phyloP scores from a whole-genome alignment of 1,140 invertebrate genomes.

The Papilio machaon region DNA sequence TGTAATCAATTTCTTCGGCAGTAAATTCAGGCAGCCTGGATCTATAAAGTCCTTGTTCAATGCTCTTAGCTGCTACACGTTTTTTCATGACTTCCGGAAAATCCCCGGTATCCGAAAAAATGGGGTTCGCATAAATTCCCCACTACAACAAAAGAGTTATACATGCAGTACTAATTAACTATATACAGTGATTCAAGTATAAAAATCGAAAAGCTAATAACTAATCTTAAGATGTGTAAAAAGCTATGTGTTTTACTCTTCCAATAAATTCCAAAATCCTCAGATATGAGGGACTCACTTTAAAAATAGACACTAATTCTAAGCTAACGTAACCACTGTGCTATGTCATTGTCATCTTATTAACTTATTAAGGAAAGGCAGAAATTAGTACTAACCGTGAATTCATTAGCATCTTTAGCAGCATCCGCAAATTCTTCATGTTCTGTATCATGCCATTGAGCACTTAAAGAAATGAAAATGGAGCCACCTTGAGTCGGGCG shows the following conservation, averaged over 20 bases:
- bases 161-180: too few species aligned
- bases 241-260: too few species aligned
- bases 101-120: constrained; percentile 82
- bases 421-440: constrained; percentile 75
- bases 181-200: too few species aligned
- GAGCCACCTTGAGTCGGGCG: constrained; percentile 63
- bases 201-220: too few species aligned
- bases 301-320: too few species aligned
- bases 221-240: too few species aligned
- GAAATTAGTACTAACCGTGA: constrained; percentile 58
- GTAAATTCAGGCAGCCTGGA: constrained; percentile 76
- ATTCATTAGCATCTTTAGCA: constrained; percentile 76
- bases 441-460: constrained; percentile 77
- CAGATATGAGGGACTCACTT: too few species aligned
- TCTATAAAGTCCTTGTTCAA: constrained; percentile 68
- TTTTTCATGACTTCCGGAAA: constrained; percentile 83
- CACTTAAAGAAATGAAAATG: constrained; percentile 81
- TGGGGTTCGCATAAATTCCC: constrained; percentile 77
- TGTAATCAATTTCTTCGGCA: constrained; percentile 56
- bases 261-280: too few species aligned
- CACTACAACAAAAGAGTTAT: constrained; percentile 52
- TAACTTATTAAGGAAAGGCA: not conserved
- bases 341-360: too few species aligned
- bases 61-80: constrained; percentile 79
- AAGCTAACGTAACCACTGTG: not conserved